These are phyloP conservation scores for Campoplex capitator DNA, from an alignment of 2,888 invertebrate genomes.

Conservation along the genomic window DNA sequence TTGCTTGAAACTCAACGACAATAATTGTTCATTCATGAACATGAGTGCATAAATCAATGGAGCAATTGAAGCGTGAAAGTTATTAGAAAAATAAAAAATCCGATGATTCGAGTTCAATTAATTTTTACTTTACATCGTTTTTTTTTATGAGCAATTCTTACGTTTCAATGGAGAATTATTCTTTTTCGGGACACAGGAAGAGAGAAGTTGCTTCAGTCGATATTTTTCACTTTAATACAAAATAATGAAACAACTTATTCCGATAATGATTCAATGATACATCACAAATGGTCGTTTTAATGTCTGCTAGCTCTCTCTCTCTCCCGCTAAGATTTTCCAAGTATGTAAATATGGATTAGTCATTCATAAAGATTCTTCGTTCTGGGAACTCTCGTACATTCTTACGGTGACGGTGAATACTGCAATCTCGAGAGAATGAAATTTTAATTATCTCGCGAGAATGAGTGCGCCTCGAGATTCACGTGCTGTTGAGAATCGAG, in stretches of 20 bases:
- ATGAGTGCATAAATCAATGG: no score
- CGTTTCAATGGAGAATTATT: not conserved
- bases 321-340: not conserved
- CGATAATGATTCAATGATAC: not conserved
- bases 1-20: no score
- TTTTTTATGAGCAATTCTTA: not conserved
- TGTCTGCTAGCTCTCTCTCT: not conserved
- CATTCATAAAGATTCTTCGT: slow-evolving; percentile 52
- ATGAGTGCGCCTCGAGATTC: slow-evolving; percentile 48
- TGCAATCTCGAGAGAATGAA: slow-evolving; percentile 43
- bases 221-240: not conserved
- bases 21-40: no score
- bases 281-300: not conserved
- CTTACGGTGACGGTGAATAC: slow-evolving; percentile 22
- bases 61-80: no score
- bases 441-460: slow-evolving; percentile 55
- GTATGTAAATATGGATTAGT: slow-evolving; percentile 26
- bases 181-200: not conserved
- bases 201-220: not conserved
- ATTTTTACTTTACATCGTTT: not conserved
- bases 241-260: slow-evolving; percentile 3
- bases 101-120: no score
- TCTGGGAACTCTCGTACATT: slow-evolving; percentile 61
- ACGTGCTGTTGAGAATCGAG: slow-evolving; percentile 19
- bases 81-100: no score